These are phyloP conservation scores for Maccullochella peelii DNA, from an alignment of 2,113 vertebrate genomes.

Conservation along the genomic window DNA sequence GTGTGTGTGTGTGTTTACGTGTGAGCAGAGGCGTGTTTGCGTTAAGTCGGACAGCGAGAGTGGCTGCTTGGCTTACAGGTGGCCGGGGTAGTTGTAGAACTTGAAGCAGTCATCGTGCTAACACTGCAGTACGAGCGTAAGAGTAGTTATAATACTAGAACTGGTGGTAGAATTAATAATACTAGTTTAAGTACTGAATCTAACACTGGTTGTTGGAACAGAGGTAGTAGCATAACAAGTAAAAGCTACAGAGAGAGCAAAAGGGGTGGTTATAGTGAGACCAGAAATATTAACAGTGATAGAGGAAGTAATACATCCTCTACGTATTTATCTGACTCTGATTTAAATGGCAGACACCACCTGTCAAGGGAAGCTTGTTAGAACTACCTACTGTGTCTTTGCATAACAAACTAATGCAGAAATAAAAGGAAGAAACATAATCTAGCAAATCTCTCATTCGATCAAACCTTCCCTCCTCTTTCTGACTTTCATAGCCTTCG, in stretches of 20 bases:
- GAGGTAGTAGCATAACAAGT: no score
- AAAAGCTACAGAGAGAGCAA: neutral
- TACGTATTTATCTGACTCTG: neutral
- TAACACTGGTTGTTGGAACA: neutral
- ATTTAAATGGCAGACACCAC: neutral
- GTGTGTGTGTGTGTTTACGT: conserved; percentile 60
- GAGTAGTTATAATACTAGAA: neutral
- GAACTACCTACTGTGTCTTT: neutral
- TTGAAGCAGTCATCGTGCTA: neutral
- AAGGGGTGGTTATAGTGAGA: neutral
- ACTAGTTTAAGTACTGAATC: neutral
- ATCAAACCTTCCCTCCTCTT: neutral
- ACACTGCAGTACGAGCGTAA: neutral
- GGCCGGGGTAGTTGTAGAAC: neutral
- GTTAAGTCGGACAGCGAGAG: conserved; percentile 46
- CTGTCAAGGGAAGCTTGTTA: neutral
- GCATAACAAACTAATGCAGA: neutral
- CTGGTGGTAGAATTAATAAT: neutral
- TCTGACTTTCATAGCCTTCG: neutral
- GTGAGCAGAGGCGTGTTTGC: conserved; percentile 52
- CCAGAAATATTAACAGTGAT: neutral
- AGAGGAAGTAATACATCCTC: neutral
- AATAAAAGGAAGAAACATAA: neutral
- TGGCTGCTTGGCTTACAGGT: conserved; percentile 44
- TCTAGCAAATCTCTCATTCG: neutral